These are phyloP conservation scores for Leptoteleia sp. DNA, from an alignment of 1,140 invertebrate species.

Conservation along the genomic window DNA sequence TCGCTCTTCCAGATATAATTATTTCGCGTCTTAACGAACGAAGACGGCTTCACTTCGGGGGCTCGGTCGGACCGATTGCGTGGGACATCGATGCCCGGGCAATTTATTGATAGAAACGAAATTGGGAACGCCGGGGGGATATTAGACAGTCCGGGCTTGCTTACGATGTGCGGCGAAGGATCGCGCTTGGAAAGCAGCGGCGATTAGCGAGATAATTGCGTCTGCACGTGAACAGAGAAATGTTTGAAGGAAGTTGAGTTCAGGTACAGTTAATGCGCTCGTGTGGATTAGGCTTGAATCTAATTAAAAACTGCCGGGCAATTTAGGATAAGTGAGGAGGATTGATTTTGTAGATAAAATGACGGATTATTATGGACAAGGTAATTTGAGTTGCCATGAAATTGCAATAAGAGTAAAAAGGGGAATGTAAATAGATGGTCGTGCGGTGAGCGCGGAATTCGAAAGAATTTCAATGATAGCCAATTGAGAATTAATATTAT, in stretches of 20 bases:
- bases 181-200: constrained; percentile 10
- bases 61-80: constrained; percentile 26
- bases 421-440: too few species aligned
- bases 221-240: constrained; percentile 4
- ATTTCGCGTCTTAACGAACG: constrained; percentile 33
- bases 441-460: too few species aligned
- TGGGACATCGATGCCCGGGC: constrained; percentile 3
- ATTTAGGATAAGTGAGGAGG: constrained; percentile 28
- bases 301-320: constrained; percentile 39
- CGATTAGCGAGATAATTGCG: constrained; percentile 21
- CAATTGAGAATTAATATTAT: too few species aligned
- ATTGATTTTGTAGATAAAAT: constrained; percentile 36
- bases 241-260: constrained; percentile 25
- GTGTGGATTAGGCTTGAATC: constrained; percentile 26
- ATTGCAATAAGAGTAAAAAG: too few species aligned
- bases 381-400: too few species aligned
- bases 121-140: neutral
- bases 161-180: neutral
- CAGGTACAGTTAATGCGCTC: constrained; percentile 28
- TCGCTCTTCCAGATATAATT: constrained; percentile 48
- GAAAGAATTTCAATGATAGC: too few species aligned
- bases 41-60: constrained; percentile 26
- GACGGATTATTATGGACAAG: constrained; percentile 14
- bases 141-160: neutral
- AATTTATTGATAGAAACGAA: constrained; percentile 23